Conservation (phyloP, 2,113 vertebrate species). For the Dasypus novemcinctus region DNA sequence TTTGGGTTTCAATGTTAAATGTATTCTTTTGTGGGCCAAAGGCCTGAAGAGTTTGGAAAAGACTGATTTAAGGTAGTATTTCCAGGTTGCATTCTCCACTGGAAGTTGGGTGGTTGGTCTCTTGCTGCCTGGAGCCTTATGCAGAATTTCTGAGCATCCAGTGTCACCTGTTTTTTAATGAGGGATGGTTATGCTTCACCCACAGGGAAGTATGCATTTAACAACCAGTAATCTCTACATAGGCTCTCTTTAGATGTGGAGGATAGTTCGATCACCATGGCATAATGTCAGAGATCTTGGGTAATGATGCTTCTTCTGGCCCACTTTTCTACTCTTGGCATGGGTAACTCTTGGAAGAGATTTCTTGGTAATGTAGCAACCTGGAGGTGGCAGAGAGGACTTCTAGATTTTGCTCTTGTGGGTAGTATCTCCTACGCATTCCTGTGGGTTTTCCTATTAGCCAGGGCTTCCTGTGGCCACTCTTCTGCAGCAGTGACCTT, state of each 20-base stretch:
- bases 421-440: background rate
- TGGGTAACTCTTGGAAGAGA: background rate
- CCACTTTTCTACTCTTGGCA: background rate
- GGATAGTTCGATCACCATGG: background rate
- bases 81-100: background rate
- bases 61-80: background rate
- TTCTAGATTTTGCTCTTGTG: background rate
- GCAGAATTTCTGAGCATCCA: background rate
- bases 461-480: background rate
- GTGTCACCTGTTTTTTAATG: background rate
- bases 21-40: background rate
- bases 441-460: background rate
- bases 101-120: background rate
- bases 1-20: background rate
- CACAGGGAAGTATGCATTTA: background rate
- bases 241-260: background rate
- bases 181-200: background rate
- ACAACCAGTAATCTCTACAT: background rate
- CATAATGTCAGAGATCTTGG: background rate
- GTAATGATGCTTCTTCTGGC: background rate
- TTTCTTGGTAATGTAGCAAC: background rate
- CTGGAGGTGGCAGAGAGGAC: background rate
- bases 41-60: background rate
- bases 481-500: background rate
- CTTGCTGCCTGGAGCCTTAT: background rate